These are phyloP conservation scores for Hyperoplus lanceolatus DNA, from an alignment of 2,797 vertebrate genomes.

Conservation along the genomic window DNA sequence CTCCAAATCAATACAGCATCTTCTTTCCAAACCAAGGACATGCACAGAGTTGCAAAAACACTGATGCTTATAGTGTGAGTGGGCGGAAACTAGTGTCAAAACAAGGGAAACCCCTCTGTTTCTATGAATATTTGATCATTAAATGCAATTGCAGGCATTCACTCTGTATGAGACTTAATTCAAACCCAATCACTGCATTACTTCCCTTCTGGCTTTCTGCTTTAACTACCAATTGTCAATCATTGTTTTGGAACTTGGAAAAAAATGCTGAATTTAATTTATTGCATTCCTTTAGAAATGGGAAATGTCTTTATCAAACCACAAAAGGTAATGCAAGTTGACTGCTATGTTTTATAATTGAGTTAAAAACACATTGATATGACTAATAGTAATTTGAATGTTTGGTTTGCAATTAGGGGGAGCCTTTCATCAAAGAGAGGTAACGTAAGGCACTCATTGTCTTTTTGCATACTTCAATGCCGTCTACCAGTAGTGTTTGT, in stretches of 20 bases:
- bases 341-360: no score
- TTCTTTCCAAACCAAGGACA: slow-evolving; percentile 22
- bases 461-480: not conserved
- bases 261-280: no score
- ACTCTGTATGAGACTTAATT: no score
- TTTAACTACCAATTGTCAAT: no score
- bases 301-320: no score
- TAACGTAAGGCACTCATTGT: not conserved
- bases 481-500: not conserved
- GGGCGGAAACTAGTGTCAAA: not conserved
- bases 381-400: not conserved
- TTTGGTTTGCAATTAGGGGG: not conserved
- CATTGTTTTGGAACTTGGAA: no score
- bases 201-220: no score
- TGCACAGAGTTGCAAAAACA: slow-evolving; percentile 14
- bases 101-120: slow-evolving; percentile 11
- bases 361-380: not conserved
- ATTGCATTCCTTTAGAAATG: no score
- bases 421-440: not conserved
- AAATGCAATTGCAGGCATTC: not conserved
- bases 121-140: not conserved
- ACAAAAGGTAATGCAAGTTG: no score
- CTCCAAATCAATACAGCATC: slow-evolving; percentile 18
- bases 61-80: slow-evolving; percentile 24
- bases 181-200: no score